Base-by-base conservation (phyloP, 2,888 invertebrate genomes). In the Luperina testacea region DNA sequence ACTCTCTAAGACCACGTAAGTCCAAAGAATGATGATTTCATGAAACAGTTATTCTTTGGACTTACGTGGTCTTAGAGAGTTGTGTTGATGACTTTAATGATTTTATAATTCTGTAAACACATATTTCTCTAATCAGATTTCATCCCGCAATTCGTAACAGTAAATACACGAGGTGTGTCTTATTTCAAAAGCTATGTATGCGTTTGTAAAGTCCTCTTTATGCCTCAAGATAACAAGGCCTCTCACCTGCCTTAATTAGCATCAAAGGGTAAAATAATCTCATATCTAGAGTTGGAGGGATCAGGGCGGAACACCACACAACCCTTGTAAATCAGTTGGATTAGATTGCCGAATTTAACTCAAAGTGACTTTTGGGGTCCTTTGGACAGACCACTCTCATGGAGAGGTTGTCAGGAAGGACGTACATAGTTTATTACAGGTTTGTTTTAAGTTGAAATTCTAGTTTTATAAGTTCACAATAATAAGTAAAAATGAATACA, bases 271-370 rank as follows among this genome's bases (percentile, higher is more conserved):
- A 63, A 53, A 77, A 75, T 65, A 38, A 45, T 70, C 45, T 73
- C 42, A 32, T 57, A 71, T 76, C 53, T 53, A 11, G n/a, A 32
- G 71, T n/a, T 68, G 61, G 15, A 20, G 57, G 2, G 72, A 59
- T 27, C 80, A 61, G 65, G 20, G 72, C 7, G 57, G 42, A 72
- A 82, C 71, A 51, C 11, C 51, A 67, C 38, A 53, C 32, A n/a
- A 82, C 80, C 87, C 84, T 85, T 86, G 84, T 73, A 77, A 83
- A 73, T 75, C 67, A 45, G 75, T 85, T 42, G 59, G 64, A 68
- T 77, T 77, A 68, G 67, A 53, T 72, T 53, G 51, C 27, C 59
- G 53, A 74, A 74, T 81, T 67, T 42, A 64, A 69, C 27, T 82
- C 65, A 72, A 69, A 74, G 73, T 71, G 78, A 64, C 42, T 71